Evolutionary conservation across 2,888 invertebrate genomes (phyloP).

Genomic region (Euplagia quadripunctaria): DNA sequence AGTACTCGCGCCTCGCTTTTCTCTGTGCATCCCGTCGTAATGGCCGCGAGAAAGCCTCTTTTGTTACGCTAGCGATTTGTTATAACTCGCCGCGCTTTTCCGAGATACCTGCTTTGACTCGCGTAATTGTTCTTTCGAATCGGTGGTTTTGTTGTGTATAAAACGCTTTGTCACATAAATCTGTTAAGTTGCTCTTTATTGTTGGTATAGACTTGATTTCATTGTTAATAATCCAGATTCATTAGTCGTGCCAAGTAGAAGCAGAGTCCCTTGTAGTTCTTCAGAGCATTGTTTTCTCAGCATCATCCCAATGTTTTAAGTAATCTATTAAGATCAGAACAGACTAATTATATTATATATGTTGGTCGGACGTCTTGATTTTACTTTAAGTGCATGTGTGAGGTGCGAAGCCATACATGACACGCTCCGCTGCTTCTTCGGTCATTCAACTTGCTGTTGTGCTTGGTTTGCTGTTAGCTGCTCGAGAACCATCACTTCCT

Average conservation of each 20-base stretch:
- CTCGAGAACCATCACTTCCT: constrained; percentile 79
- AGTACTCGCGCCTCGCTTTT: constrained; percentile 67
- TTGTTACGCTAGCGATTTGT: constrained; percentile 85
- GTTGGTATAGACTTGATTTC: constrained; percentile 63
- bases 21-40: constrained; percentile 79
- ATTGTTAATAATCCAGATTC: constrained; percentile 78
- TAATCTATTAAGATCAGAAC: neutral
- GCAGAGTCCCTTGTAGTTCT: constrained; percentile 33
- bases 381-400: constrained; percentile 41
- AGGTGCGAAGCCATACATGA: constrained; percentile 73
- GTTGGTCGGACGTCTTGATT: constrained; percentile 28
- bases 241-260: constrained; percentile 62
- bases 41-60: constrained; percentile 86
- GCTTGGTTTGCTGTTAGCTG: constrained; percentile 74
- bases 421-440: constrained; percentile 76
- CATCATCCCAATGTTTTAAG: neutral
- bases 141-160: constrained; percentile 81
- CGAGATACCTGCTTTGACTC: constrained; percentile 83
- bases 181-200: constrained; percentile 75
- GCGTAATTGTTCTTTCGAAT: constrained; percentile 86
- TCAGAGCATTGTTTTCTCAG: constrained; percentile 2
- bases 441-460: constrained; percentile 81
- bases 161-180: constrained; percentile 86
- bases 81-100: constrained; percentile 83
- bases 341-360: constrained; percentile 12